Base-by-base conservation (phyloP, 92 coral and sea anemone species). In the Galaxea fascicularis region DNA sequence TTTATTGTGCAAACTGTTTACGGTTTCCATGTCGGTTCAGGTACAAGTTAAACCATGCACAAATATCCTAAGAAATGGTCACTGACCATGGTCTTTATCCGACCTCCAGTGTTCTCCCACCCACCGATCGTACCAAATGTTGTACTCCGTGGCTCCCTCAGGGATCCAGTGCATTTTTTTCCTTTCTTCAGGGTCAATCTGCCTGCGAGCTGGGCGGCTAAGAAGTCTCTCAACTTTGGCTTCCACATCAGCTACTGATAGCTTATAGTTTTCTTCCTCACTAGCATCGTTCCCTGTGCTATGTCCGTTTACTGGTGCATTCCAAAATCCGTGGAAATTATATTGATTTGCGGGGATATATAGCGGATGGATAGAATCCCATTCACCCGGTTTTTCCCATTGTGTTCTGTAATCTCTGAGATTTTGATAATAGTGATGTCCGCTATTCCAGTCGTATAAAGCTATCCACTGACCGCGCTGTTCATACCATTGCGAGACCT, bases 101-200 rank as follows among this genome's bases (percentile, higher is more conserved):
- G 84, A 88, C 70, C 93, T 83, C 98, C 99, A 97, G 85, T 97
- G 95, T 53, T 97, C 99, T 62, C 99, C 99, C 65, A 93, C 93
- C 98, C 98, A 97, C 65, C 93, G 89, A 88, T 97, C 99, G 75
- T 97, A 93, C 99, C 99, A 97, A 28, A 97, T 97, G 63, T 97
- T 97, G 73, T 97, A 97, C 73, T 97, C 99, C 28, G 94, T 97
- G 46, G 94, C 95, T 17, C 99, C 99, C 70, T 97, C 99, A 17
- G 99, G 98, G 30, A 93, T 87, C 99, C 99, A 97, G 80, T 97
- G 98, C 31, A 85, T 58, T 54, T 91, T 97, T 73, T 91, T 90
- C 64, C 76, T 92, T 66, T 93, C 91, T 24, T 93, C 98, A 0
- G 95, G 94, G 41, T 97, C 98, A 18, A 92, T 88, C 29, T 97